Percentiles rank a stretch among this genome's conserved stretches.
These are phyloP conservation scores for Helostoma temminkii DNA, from an alignment of 2,797 vertebrate species.

Conservation along the genomic window DNA sequence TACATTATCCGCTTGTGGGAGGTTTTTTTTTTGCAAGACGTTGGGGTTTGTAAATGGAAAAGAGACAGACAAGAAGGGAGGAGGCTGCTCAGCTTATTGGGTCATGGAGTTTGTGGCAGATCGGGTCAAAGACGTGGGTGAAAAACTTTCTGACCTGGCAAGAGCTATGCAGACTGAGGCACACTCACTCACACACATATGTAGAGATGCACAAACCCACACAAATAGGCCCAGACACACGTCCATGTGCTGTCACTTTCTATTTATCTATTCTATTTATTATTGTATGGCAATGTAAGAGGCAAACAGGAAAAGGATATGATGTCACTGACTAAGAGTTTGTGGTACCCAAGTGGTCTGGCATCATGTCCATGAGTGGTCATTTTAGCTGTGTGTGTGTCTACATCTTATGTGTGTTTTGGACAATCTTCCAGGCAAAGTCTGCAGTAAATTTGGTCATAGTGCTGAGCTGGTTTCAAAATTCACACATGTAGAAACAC, in stretches of 20 bases:
- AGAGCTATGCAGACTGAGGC: conserved; percentile 24
- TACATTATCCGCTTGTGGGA: conserved; percentile 52
- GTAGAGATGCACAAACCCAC: conserved; percentile 33
- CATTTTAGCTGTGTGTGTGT: conserved; percentile 75
- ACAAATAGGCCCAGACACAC: conserved; percentile 41
- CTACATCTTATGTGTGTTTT: conserved; percentile 74
- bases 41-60: conserved; percentile 55
- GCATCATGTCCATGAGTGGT: conserved; percentile 60
- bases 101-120: conserved; percentile 78
- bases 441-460: conserved; percentile 74
- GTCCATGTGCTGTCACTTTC: conserved; percentile 68
- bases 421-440: conserved; percentile 68
- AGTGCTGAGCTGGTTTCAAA: conserved; percentile 77
- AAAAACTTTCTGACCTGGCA: conserved; percentile 66
- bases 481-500: conserved; percentile 41
- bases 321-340: conserved; percentile 71
- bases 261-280: conserved; percentile 77
- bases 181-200: conserved; percentile 6
- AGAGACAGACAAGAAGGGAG: conserved; percentile 53
- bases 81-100: conserved; percentile 60
- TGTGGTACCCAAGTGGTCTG: conserved; percentile 75
- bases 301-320: conserved; percentile 82
- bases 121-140: conserved; percentile 74
- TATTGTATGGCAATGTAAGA: conserved; percentile 66
- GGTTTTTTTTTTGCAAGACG: conserved; percentile 17